Evolutionary conservation across 2,113 vertebrate species (phyloP).

Genomic region (Arenaria interpres): DNA sequence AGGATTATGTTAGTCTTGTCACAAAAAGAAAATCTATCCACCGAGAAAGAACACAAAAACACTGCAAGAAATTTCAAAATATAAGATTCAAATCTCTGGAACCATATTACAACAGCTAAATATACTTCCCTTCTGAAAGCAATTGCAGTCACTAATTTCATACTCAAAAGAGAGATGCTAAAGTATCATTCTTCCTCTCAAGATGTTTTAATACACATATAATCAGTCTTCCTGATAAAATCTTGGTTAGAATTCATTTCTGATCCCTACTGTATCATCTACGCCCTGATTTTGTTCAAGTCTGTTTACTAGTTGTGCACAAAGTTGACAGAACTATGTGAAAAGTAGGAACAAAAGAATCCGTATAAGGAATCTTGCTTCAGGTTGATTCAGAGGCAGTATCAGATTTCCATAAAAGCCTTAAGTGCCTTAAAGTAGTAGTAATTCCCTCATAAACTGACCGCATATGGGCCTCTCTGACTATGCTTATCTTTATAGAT

Average conservation of each 20-base stretch:
- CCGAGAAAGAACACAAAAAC: background rate
- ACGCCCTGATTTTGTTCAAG: background rate
- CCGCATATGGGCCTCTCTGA: background rate
- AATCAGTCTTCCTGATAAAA: background rate
- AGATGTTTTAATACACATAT: background rate
- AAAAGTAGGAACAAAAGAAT: background rate
- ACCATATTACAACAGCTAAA: background rate
- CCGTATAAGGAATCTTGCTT: background rate
- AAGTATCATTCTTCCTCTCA: background rate
- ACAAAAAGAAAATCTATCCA: background rate
- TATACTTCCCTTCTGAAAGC: background rate
- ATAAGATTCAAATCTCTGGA: background rate
- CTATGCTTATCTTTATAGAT: constrained; percentile 24
- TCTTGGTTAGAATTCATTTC: background rate
- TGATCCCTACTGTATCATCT: background rate
- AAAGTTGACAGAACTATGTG: background rate
- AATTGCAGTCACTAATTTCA: background rate
- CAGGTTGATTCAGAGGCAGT: background rate
- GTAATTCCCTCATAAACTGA: constrained; percentile 21
- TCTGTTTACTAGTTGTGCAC: background rate
- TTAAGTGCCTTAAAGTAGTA: background rate
- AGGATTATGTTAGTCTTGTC: background rate
- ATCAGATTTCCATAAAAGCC: constrained; percentile 35
- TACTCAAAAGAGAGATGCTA: background rate
- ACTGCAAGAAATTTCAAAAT: background rate